Evolutionary conservation across 2,888 invertebrate species (phyloP).

Genomic region (Tillus elongatus): DNA sequence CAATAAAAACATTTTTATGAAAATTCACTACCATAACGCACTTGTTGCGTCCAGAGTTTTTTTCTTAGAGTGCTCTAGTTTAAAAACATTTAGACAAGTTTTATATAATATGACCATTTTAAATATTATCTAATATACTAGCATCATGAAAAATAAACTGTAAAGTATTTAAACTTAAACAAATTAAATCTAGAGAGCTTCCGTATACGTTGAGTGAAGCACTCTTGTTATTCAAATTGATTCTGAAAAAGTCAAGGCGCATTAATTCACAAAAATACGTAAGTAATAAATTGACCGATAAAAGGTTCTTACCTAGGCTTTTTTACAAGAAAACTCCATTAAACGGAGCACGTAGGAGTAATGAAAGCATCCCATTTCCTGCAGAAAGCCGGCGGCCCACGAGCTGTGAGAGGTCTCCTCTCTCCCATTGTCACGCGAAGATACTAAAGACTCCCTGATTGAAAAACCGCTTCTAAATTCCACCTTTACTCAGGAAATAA

Average conservation of each 20-base stretch:
- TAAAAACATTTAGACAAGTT: neutral
- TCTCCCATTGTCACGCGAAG: conserved; percentile 39
- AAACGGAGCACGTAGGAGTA: conserved; percentile 42
- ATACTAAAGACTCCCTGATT: conserved; percentile 41
- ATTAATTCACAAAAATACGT: conserved; percentile 19
- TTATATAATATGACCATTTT: too few species aligned
- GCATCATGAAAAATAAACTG: too few species aligned
- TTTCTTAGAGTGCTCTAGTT: neutral
- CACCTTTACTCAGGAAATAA: conserved; percentile 38
- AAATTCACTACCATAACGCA: too few species aligned
- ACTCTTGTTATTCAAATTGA: too few species aligned
- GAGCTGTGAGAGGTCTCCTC: conserved; percentile 10
- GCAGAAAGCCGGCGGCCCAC: conserved; percentile 23
- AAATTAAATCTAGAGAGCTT: too few species aligned
- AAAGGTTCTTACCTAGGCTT: conserved; percentile 41
- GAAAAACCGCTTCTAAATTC: conserved; percentile 37
- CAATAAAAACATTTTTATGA: too few species aligned
- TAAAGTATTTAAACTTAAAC: too few species aligned
- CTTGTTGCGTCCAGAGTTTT: too few species aligned
- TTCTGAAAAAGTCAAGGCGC: too few species aligned
- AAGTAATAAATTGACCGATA: conserved; percentile 37
- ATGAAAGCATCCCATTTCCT: conserved; percentile 42
- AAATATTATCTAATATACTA: too few species aligned
- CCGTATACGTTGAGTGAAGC: too few species aligned
- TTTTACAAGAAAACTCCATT: conserved; percentile 43